phyloP scores from a whole-genome alignment of 2,113 vertebrate genomes.

The Psephotus haematonotus region DNA sequence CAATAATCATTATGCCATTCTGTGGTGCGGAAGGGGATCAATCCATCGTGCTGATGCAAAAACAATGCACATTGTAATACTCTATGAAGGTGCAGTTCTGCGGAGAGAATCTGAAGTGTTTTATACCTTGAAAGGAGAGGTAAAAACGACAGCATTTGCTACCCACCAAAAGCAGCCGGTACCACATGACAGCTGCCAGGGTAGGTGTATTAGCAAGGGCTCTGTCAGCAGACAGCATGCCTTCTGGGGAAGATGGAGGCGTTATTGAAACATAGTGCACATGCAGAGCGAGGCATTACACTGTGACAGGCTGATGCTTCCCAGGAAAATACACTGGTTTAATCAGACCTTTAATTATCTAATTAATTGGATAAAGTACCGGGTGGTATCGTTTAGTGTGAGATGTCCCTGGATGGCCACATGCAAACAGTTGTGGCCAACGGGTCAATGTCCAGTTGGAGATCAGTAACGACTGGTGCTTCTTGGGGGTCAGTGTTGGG shows the following conservation, averaged over 20 bases:
- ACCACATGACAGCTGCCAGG: background rate
- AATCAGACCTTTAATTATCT: slow-evolving; percentile 38
- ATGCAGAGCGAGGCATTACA: background rate
- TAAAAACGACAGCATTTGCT: background rate
- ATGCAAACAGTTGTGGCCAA: no score
- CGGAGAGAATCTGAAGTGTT: background rate
- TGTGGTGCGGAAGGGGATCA: background rate
- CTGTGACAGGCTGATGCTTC: background rate
- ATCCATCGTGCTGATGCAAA: background rate
- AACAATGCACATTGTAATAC: background rate
- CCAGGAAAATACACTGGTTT: background rate
- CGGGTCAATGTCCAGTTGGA: no score
- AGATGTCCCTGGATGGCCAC: no score
- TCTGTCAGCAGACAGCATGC: background rate
- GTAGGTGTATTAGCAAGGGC: background rate
- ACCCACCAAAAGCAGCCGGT: background rate
- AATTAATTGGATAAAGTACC: background rate
- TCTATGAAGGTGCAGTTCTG: background rate
- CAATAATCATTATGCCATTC: slow-evolving; percentile 6
- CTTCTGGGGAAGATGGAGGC: background rate
- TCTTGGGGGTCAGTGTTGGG: no score
- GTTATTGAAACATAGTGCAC: slow-evolving; percentile 1
- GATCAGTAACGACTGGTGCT: no score
- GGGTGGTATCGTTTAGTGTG: no score
- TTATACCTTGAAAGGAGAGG: background rate